These are phyloP conservation scores for Oscheius sp. DNA, from an alignment of 2,888 invertebrate genomes.

Conservation along the genomic window DNA sequence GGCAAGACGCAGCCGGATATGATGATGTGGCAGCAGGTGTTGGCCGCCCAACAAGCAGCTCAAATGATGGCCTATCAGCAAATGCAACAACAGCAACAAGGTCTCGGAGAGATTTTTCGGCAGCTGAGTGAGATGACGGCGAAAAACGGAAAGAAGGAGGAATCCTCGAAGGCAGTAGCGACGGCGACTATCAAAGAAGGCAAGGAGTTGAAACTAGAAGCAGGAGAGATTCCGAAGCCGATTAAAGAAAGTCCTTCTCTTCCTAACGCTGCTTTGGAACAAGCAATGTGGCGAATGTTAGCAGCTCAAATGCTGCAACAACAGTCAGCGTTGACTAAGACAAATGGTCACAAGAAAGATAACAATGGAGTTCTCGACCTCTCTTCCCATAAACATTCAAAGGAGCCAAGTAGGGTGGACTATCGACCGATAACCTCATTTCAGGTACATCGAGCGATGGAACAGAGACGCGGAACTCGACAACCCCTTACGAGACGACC, in stretches of 20 bases:
- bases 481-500: slow-evolving; percentile 8
- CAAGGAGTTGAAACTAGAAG: slow-evolving; percentile 23
- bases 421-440: no score
- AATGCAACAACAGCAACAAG: slow-evolving; percentile 27
- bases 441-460: slow-evolving; percentile 12
- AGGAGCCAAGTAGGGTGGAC: slow-evolving; percentile 4
- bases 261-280: slow-evolving; percentile 30
- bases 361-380: slow-evolving; percentile 18
- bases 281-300: slow-evolving; percentile 44
- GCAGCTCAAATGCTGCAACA: slow-evolving; percentile 40
- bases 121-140: slow-evolving; percentile 5
- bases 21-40: slow-evolving; percentile 35
- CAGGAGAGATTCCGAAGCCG: slow-evolving; percentile 26
- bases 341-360: slow-evolving; percentile 6
- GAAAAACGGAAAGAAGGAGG: slow-evolving; percentile 29
- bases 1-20: slow-evolving; percentile 19
- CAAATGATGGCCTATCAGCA: slow-evolving; percentile 11
- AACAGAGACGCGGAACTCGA: slow-evolving; percentile 11
- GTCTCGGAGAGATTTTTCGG: slow-evolving; percentile 17
- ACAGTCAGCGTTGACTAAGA: slow-evolving; percentile 17
- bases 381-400: neutral
- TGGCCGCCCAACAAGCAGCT: slow-evolving; percentile 22
- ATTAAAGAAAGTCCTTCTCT: neutral
- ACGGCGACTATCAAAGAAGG: slow-evolving; percentile 31
- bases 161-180: slow-evolving; percentile 3